Evolutionary conservation across 2,797 vertebrate genomes (phyloP).

Genomic region (Anguilla marmorata): DNA sequence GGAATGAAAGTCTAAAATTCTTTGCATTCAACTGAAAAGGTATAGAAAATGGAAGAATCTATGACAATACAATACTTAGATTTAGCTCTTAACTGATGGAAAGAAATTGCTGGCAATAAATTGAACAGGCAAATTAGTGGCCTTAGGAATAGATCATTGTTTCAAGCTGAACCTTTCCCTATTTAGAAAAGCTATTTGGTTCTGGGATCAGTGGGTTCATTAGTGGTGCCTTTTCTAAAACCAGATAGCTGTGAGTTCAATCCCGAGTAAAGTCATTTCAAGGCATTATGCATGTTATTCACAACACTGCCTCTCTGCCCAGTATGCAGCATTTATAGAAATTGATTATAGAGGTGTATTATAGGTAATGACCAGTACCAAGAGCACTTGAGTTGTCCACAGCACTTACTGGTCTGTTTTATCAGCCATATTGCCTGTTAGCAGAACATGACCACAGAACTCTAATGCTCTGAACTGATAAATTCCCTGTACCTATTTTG

Average conservation of each 20-base stretch:
- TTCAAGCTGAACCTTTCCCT: background rate
- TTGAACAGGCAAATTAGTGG: background rate
- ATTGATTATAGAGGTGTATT: background rate
- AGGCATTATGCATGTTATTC: background rate
- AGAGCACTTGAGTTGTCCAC: background rate
- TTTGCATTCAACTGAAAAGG: background rate
- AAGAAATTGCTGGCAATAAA: background rate
- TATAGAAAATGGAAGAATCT: background rate
- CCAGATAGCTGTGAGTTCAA: background rate
- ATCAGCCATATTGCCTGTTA: background rate
- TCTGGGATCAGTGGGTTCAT: background rate
- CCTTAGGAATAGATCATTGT: background rate
- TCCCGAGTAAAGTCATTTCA: background rate
- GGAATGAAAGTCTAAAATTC: background rate
- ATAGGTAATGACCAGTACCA: background rate
- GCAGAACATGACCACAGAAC: background rate
- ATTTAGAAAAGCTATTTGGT: background rate
- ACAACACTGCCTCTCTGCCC: background rate
- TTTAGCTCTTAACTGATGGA: background rate
- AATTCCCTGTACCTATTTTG: background rate
- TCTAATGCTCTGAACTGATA: background rate
- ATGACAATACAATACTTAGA: background rate
- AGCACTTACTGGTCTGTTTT: background rate
- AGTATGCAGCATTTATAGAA: background rate
- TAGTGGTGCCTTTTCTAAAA: background rate